phyloP scores from a whole-genome alignment of 2,797 vertebrate species.

The Chiloscyllium punctatum region DNA sequence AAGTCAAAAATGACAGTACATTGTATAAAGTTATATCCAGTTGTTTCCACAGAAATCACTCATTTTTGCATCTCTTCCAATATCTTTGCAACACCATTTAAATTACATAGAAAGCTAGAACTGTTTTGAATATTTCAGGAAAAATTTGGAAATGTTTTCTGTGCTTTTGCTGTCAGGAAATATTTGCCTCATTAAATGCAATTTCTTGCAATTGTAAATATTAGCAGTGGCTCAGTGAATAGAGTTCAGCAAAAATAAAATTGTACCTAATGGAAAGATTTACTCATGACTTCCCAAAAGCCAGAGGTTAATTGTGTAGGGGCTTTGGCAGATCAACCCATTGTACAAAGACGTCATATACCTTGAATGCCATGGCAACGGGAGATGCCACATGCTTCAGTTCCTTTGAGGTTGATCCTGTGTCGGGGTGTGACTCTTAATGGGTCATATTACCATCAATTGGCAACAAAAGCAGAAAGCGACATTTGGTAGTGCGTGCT shows the following conservation, averaged over 20 bases:
- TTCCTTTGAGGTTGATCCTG: slow-evolving; percentile 25
- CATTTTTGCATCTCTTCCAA: not conserved
- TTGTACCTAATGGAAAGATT: not conserved
- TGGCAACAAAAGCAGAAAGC: not conserved
- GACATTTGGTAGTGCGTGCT: not conserved
- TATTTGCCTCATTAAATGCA: too few species aligned
- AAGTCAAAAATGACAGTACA: not conserved
- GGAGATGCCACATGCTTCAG: not conserved
- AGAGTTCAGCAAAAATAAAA: not conserved
- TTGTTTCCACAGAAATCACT: not conserved
- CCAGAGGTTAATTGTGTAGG: slow-evolving; percentile 11
- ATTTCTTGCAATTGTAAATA: not conserved
- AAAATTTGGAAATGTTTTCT: not conserved
- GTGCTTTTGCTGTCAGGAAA: not conserved
- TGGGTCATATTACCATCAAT: not conserved
- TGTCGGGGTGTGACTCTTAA: not conserved
- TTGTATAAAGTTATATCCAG: not conserved
- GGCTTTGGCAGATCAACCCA: not conserved
- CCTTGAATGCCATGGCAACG: not conserved
- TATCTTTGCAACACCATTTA: not conserved
- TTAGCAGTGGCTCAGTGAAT: not conserved
- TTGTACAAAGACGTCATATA: too few species aligned
- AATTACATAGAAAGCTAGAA: not conserved
- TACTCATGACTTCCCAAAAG: not conserved
- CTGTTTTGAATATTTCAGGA: not conserved